Evolutionary conservation across 2,113 vertebrate species (phyloP).

Genomic region (Tricholaema leucomelas): DNA sequence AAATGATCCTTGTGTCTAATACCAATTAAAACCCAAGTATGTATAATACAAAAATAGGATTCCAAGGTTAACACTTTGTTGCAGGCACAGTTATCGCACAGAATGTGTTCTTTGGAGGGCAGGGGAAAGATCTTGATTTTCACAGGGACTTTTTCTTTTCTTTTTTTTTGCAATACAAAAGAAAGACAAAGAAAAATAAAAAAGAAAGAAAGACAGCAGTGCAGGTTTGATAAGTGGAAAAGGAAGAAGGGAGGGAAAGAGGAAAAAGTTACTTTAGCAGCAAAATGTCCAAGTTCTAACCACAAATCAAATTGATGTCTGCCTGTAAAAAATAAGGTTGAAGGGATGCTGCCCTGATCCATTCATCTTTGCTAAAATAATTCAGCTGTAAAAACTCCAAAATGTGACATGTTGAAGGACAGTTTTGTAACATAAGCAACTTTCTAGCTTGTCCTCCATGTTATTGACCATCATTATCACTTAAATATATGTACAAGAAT

Average conservation of each 20-base stretch:
- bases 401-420: constrained; percentile 58
- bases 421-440: constrained; percentile 63
- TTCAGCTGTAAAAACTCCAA: constrained; percentile 68
- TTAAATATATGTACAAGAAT: constrained; percentile 86
- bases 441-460: constrained; percentile 64
- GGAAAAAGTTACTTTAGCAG: constrained; percentile 75
- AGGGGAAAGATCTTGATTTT: constrained; percentile 61
- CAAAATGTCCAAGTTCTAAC: constrained; percentile 81
- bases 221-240: constrained; percentile 61
- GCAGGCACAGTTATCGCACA: constrained; percentile 81
- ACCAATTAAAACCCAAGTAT: constrained; percentile 79
- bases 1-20: constrained; percentile 67
- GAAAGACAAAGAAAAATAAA: constrained; percentile 56
- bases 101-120: constrained; percentile 70
- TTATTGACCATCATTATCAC: constrained; percentile 70
- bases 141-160: not conserved
- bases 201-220: constrained; percentile 69
- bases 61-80: constrained; percentile 75
- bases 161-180: constrained; percentile 65
- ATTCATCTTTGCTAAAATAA: constrained; percentile 56
- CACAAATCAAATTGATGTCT: constrained; percentile 79
- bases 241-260: constrained; percentile 10
- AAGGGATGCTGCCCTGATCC: constrained; percentile 74
- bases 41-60: constrained; percentile 80
- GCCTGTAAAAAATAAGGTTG: constrained; percentile 64